phyloP scores from a whole-genome alignment of 2,113 vertebrate genomes.

The Neogobius melanostomus region DNA sequence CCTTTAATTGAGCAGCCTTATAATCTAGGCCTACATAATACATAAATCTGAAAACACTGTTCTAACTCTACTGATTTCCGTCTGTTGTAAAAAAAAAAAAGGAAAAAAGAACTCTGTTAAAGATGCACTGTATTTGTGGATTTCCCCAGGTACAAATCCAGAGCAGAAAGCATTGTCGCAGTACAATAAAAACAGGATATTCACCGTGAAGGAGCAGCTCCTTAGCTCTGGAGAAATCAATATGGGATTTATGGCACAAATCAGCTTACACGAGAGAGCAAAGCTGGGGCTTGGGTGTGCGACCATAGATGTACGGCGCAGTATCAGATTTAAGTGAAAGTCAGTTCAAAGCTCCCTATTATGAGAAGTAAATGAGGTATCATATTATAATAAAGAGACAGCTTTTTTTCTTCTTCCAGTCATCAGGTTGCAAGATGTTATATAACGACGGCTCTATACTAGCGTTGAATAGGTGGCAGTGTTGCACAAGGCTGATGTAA shows the following conservation, averaged over 20 bases:
- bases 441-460: background rate
- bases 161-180: slow-evolving; percentile 11
- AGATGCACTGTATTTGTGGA: slow-evolving; percentile 11
- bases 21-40: no score
- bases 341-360: background rate
- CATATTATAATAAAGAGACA: background rate
- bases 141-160: slow-evolving; percentile 35
- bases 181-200: slow-evolving; percentile 54
- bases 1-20: no score
- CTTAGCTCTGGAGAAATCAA: slow-evolving; percentile 41
- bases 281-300: background rate
- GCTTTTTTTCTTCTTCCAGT: slow-evolving; percentile 1
- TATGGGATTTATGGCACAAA: slow-evolving; percentile 32
- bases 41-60: no score
- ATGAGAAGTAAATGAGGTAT: background rate
- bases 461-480: slow-evolving; percentile 1
- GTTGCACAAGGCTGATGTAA: slow-evolving; percentile 10
- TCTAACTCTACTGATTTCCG: background rate
- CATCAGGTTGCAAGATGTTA: background rate
- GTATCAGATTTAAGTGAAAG: background rate
- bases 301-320: background rate
- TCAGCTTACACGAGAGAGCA: slow-evolving; percentile 43
- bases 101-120: slow-evolving; percentile 21
- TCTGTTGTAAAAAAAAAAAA: slow-evolving; percentile 9
- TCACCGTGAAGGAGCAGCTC: slow-evolving; percentile 35